Evolutionary conservation across 1,140 invertebrate genomes (phyloP).

Genomic region (Leguminivora glycinivorella): DNA sequence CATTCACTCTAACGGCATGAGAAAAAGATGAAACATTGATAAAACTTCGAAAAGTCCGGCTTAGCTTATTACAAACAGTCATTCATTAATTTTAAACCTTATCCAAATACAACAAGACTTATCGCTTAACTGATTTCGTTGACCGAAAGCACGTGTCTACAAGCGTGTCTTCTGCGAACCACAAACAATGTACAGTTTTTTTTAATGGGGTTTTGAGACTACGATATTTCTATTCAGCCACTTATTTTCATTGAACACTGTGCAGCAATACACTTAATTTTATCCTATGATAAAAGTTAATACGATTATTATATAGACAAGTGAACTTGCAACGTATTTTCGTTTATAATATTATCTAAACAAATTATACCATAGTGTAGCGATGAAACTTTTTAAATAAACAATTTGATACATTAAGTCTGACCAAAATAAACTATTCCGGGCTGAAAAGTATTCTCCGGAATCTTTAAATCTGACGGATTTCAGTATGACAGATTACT

Average conservation of each 20-base stretch:
- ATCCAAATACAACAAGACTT: slow-evolving; percentile 20
- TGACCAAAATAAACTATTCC: not conserved
- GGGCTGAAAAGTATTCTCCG: too few species aligned
- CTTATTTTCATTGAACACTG: slow-evolving; percentile 65
- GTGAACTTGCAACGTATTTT: slow-evolving; percentile 65
- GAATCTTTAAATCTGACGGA: not conserved
- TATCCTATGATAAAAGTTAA: slow-evolving; percentile 68
- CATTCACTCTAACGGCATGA: not conserved
- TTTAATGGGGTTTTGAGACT: slow-evolving; percentile 33
- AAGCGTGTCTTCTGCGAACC: slow-evolving; percentile 20
- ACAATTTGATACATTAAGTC: not conserved
- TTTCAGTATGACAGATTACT: not conserved
- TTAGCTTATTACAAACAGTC: slow-evolving; percentile 25
- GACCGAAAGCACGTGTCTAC: slow-evolving; percentile 26
- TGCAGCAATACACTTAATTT: slow-evolving; percentile 60
- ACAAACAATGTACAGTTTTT: slow-evolving; percentile 31
- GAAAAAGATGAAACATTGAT: slow-evolving; percentile 4
- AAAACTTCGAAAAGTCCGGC: not conserved
- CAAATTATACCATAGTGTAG: slow-evolving; percentile 47
- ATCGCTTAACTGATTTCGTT: slow-evolving; percentile 25
- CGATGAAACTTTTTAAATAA: slow-evolving; percentile 50
- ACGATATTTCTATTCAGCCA: slow-evolving; percentile 20
- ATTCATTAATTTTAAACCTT: slow-evolving; percentile 28
- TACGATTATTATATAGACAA: slow-evolving; percentile 64
- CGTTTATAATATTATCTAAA: slow-evolving; percentile 48